Conservation (phyloP, 2,797 vertebrate genomes). For the Manis javanica region DNA sequence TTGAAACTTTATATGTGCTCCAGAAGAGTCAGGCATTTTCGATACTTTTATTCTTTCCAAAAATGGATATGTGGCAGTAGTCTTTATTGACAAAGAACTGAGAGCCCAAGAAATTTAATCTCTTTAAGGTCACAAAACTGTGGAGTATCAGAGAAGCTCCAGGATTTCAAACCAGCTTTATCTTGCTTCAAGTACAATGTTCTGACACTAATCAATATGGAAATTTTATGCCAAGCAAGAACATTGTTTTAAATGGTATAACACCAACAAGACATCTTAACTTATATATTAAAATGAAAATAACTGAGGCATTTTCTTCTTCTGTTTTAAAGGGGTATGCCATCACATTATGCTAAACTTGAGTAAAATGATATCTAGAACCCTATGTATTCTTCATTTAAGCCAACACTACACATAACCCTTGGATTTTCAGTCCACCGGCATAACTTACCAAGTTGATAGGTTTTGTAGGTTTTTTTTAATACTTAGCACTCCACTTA, state of each 20-base stretch:
- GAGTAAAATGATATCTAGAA: neutral
- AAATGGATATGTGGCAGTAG: neutral
- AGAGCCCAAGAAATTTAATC: neutral
- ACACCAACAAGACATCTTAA: neutral
- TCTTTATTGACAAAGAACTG: neutral
- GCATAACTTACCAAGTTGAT: neutral
- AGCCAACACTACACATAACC: neutral
- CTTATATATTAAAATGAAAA: neutral
- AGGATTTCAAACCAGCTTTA: neutral
- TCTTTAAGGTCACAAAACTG: neutral
- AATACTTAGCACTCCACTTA: neutral
- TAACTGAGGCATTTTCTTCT: neutral
- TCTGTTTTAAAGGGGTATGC: neutral
- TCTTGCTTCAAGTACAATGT: neutral
- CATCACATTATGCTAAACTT: neutral
- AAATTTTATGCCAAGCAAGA: neutral
- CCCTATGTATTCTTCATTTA: neutral
- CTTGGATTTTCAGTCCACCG: neutral
- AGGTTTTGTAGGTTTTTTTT: neutral
- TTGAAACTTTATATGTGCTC: neutral
- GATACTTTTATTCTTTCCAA: neutral
- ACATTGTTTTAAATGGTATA: neutral
- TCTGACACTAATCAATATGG: neutral
- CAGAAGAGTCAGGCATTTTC: neutral
- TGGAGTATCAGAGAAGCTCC: neutral